These are phyloP conservation scores for Micropterix aruncella DNA, from an alignment of 2,888 invertebrate genomes.

Conservation along the genomic window DNA sequence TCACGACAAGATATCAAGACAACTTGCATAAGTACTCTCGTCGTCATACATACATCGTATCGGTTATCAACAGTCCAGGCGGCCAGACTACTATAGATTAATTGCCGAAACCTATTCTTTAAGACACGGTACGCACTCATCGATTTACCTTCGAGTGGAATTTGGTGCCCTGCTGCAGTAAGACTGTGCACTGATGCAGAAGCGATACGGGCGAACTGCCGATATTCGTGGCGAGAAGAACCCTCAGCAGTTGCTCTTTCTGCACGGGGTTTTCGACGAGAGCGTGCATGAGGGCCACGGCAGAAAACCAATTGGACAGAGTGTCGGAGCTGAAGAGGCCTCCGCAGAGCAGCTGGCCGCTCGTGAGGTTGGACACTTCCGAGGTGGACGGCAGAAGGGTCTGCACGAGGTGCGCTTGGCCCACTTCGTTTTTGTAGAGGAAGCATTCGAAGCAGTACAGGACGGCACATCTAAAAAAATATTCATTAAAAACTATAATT, in stretches of 20 bases:
- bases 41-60: too few species aligned
- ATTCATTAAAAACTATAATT: too few species aligned
- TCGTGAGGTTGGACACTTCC: slow-evolving; percentile 56
- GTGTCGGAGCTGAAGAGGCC: slow-evolving; percentile 82
- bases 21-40: not conserved
- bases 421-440: slow-evolving; percentile 81
- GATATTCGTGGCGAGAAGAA: slow-evolving; percentile 74
- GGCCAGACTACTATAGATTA: too few species aligned
- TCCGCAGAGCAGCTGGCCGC: slow-evolving; percentile 84
- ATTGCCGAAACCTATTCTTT: too few species aligned
- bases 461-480: slow-evolving; percentile 91
- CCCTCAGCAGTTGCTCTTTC: slow-evolving; percentile 83
- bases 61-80: too few species aligned
- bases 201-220: slow-evolving; percentile 79
- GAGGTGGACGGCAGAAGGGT: slow-evolving; percentile 81
- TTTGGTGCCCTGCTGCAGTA: slow-evolving; percentile 71
- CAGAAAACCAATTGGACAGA: slow-evolving; percentile 90
- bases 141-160: slow-evolving; percentile 52
- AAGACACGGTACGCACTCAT: too few species aligned
- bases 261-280: slow-evolving; percentile 72
- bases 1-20: not conserved
- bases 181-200: slow-evolving; percentile 74
- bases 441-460: slow-evolving; percentile 97
- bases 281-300: slow-evolving; percentile 81
- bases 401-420: slow-evolving; percentile 78